Conservation (phyloP, 2,113 vertebrate genomes). For the Erythrolamprus reginae region DNA sequence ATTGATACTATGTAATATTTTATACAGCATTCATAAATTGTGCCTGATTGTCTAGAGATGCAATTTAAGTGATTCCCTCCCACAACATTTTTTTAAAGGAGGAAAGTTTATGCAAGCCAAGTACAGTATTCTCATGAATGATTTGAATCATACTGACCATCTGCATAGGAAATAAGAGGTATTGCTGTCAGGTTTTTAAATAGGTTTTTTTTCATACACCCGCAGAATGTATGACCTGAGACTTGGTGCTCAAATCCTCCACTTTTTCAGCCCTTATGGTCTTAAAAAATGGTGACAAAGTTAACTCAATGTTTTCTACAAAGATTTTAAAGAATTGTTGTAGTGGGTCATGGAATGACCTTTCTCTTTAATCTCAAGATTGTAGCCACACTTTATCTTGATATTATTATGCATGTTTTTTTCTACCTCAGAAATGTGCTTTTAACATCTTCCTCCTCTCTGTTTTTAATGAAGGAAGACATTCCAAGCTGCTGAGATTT, state of each 20-base stretch:
- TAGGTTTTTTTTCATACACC: too few species aligned
- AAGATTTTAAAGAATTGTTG: not conserved
- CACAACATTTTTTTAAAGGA: not conserved
- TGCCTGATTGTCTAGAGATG: not conserved
- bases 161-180: not conserved
- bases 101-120: not conserved
- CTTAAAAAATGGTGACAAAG: not conserved
- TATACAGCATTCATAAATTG: not conserved
- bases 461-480: not conserved
- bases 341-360: not conserved
- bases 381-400: not conserved
- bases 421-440: not conserved
- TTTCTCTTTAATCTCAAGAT: not conserved
- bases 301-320: not conserved
- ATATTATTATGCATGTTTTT: not conserved
- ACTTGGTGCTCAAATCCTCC: not conserved
- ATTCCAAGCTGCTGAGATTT: constrained; percentile 15
- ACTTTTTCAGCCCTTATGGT: not conserved
- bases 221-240: not conserved
- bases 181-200: too few species aligned
- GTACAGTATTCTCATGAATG: not conserved
- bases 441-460: not conserved
- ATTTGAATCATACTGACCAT: not conserved
- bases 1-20: not conserved
- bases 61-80: not conserved